These are phyloP conservation scores for Mobula birostris DNA, from an alignment of 2,113 vertebrate species.

Conservation along the genomic window DNA sequence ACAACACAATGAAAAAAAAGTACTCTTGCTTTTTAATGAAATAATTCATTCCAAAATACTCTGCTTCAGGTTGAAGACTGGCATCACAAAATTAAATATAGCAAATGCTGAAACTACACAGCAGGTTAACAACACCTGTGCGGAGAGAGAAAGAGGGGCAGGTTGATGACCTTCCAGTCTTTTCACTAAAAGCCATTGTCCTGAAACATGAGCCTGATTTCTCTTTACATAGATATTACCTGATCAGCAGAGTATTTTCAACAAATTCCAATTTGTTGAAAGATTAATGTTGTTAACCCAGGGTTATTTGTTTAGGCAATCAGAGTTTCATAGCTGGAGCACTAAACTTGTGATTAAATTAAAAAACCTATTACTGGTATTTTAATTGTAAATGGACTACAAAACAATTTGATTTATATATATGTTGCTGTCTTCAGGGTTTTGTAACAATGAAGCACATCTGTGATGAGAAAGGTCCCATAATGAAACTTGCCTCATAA, in stretches of 20 bases:
- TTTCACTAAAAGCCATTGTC: too few relatives aligned
- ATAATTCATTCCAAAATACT: neutral
- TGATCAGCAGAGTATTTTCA: too few relatives aligned
- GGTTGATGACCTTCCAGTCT: too few relatives aligned
- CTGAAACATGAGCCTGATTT: too few relatives aligned
- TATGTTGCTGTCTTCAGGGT: neutral
- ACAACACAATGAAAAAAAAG: neutral
- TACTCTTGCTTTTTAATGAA: neutral
- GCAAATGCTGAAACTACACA: too few relatives aligned
- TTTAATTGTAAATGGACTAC: neutral
- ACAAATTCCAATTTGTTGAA: too few relatives aligned
- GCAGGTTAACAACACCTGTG: too few relatives aligned
- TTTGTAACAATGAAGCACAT: neutral
- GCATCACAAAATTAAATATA: neutral
- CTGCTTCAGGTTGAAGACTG: neutral
- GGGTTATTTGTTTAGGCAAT: neutral
- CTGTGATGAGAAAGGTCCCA: neutral
- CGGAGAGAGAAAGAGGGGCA: too few relatives aligned
- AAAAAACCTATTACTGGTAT: neutral
- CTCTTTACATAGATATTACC: too few relatives aligned
- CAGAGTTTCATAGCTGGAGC: neutral
- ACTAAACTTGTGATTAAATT: neutral
- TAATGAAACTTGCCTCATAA: neutral
- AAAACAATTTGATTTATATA: neutral
- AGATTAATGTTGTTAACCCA: neutral